phyloP scores from a whole-genome alignment of 2,113 vertebrate genomes.

The Thryonomys swinderianus region DNA sequence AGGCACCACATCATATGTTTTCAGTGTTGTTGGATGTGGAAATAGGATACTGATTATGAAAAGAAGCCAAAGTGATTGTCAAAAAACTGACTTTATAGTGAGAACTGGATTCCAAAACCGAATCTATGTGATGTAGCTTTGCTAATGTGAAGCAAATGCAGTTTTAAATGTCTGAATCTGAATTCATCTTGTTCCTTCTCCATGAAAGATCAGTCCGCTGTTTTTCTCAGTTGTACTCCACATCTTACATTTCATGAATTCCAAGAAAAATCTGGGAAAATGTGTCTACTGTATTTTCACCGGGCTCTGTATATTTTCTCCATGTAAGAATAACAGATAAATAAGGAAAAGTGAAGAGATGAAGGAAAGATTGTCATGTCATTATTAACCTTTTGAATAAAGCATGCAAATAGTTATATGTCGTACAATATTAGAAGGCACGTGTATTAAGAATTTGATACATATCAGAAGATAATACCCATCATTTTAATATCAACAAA shows the following conservation, averaged over 20 bases:
- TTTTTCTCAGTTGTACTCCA: slow-evolving; percentile 16
- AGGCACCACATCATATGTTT: not conserved
- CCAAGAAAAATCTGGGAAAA: slow-evolving; percentile 2
- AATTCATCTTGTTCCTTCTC: not conserved
- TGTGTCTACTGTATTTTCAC: not conserved
- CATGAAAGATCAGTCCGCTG: not conserved
- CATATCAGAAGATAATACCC: not conserved
- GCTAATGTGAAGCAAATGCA: slow-evolving; percentile 30
- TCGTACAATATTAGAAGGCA: not conserved
- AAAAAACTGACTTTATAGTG: slow-evolving; percentile 3
- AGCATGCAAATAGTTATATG: not conserved
- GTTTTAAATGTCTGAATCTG: slow-evolving; percentile 24
- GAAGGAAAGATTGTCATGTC: not conserved
- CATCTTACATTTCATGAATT: slow-evolving; percentile 6
- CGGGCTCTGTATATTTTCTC: not conserved
- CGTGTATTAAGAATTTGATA: not conserved
- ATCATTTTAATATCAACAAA: not conserved
- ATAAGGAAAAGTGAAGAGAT: not conserved
- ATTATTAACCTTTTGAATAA: not conserved
- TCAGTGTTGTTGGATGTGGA: not conserved
- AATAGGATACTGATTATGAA: not conserved
- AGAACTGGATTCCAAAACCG: slow-evolving; percentile 15
- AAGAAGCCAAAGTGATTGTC: not conserved
- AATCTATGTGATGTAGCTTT: not conserved
- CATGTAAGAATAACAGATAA: not conserved